These are phyloP conservation scores for Pentalonia nigronervosa DNA, from an alignment of 1,140 invertebrate genomes.

Conservation along the genomic window DNA sequence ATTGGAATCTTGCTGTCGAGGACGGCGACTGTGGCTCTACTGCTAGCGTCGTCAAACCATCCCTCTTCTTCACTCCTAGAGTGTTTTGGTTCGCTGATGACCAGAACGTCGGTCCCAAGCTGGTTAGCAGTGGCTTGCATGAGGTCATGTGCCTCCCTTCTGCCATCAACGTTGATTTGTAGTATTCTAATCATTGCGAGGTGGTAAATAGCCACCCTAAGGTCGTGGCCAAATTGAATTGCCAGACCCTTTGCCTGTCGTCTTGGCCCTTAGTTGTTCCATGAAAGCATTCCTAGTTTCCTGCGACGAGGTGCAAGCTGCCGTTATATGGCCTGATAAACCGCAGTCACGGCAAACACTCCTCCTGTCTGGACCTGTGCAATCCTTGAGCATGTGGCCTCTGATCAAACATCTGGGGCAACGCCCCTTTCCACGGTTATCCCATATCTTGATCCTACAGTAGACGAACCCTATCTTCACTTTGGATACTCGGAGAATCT, in stretches of 20 bases:
- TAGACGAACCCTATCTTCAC: too few relatives aligned
- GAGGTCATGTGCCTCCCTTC: conserved; percentile 4
- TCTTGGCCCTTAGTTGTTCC: neutral
- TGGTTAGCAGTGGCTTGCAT: neutral
- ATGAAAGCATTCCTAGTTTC: neutral
- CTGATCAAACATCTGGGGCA: too few relatives aligned
- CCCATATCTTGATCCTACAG: too few relatives aligned
- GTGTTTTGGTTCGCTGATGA: conserved; percentile 2
- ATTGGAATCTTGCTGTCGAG: neutral
- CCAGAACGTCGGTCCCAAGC: neutral
- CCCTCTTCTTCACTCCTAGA: too few relatives aligned
- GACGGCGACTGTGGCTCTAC: neutral
- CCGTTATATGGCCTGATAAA: neutral
- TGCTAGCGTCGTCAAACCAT: neutral
- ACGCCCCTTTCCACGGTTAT: too few relatives aligned
- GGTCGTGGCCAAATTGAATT: neutral
- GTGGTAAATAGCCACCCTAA: neutral
- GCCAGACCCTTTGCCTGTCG: neutral
- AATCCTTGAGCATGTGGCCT: too few relatives aligned
- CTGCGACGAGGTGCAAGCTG: neutral
- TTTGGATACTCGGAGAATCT: too few relatives aligned
- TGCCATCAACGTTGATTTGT: neutral
- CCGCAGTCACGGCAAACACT: too few relatives aligned
- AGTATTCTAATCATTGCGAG: conserved; percentile 5
- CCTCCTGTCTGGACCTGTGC: too few relatives aligned